Conservation (phyloP, 1,140 invertebrate genomes). For the Lucilia sericata region DNA sequence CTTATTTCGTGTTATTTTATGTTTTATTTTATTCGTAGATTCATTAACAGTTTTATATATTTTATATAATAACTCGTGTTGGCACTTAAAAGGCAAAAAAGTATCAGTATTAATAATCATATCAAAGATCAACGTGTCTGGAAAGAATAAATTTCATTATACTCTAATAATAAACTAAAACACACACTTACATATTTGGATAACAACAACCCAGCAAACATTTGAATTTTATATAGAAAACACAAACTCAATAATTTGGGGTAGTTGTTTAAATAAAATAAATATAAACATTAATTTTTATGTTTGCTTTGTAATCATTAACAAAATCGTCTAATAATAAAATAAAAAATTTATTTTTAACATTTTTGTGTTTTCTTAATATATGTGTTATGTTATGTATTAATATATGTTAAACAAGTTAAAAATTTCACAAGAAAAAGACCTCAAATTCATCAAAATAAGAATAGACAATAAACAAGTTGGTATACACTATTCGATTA, state of each 20-base stretch:
- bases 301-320: background rate
- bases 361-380: background rate
- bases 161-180: too few relatives aligned
- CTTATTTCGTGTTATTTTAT: background rate
- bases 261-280: too few relatives aligned
- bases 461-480: too few relatives aligned
- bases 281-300: too few relatives aligned
- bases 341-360: background rate
- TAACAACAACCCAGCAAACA: too few relatives aligned
- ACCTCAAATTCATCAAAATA: background rate
- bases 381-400: too few relatives aligned
- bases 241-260: too few relatives aligned
- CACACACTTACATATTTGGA: too few relatives aligned
- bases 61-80: background rate
- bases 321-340: background rate
- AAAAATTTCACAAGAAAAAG: background rate
- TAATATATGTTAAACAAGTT: too few relatives aligned
- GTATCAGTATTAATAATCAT: background rate
- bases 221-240: too few relatives aligned
- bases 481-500: too few relatives aligned
- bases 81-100: conserved; percentile 12
- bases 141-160: background rate
- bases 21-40: background rate
- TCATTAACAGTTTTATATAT: background rate
- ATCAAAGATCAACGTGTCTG: conserved; percentile 20